Base-by-base conservation (phyloP, 2,888 invertebrate genomes). In the Rhagophthalmus giganteus region DNA sequence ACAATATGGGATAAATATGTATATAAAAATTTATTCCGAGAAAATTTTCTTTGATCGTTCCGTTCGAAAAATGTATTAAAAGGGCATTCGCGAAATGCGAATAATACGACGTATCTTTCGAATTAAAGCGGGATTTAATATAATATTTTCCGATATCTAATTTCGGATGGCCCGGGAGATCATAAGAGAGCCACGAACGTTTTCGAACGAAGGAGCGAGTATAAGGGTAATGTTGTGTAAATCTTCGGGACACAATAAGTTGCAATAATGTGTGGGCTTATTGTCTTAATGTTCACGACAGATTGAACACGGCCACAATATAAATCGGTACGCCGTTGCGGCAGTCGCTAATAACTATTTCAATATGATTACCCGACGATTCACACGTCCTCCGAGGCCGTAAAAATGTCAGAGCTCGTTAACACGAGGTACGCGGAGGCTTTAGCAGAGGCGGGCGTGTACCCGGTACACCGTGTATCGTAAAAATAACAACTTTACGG, bases 271-370 rank as follows among this genome's bases (percentile, higher is more conserved):
- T 63, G 60, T 59, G 51, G 55, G 65, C 67, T 70, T 68, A 70
- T 70, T 69, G 68, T 68, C 68, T 68, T 67, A 69, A 68, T 68
- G 67, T 68, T 55, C 57, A 61, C 68, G 66, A 68, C 71, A 71
- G 68, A 69, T 68, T 70, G 71, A 62, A 64, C 68, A 68, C 67
- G 69, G 65, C 62, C 65, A 63, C 63, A 66, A 67, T 67, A 69
- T 70, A 68, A 68, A 69, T 69, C 62, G 62, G 56, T 46, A 54
- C 42, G 40, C 48, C 33, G 41, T 40, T 34, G 49, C 35, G 34
- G 46, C 48, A 54, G 32, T 51, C 49, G 39, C 55, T 53, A 57
- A 53, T 55, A 59, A 59, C 56, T 59, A 54, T 53, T 54, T 54
- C 53, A 47, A 49, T 52, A 55, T 53, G 47, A 60, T 61, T 55